A percentile compares a stretch with the other conserved stretches of the same genome.
phyloP scores from a whole-genome alignment of 2,113 vertebrate species.

The Xyrauchen texanus region DNA sequence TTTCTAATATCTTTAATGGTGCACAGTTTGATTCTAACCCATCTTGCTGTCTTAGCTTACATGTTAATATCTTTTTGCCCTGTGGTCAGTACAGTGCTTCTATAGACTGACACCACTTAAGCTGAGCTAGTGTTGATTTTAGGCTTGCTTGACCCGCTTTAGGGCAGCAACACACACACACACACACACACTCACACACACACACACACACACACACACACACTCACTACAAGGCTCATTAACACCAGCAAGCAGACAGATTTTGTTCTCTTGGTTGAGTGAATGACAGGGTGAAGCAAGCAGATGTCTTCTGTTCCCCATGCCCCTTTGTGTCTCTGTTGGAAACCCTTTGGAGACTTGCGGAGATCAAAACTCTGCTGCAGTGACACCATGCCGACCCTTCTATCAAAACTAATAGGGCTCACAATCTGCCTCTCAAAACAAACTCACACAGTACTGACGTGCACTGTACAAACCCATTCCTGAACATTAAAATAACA shows the following conservation, averaged over 20 bases:
- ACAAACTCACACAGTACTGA: slow-evolving; percentile 1
- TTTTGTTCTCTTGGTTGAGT: slow-evolving; percentile 47
- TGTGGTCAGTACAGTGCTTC: background rate
- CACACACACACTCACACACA: too few relatives aligned
- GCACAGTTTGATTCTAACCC: too few relatives aligned
- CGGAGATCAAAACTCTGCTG: slow-evolving; percentile 4
- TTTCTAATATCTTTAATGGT: too few relatives aligned
- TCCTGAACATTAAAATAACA: background rate
- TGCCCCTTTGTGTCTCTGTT: slow-evolving; percentile 42
- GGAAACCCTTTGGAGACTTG: slow-evolving; percentile 32
- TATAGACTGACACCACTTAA: background rate
- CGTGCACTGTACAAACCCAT: background rate
- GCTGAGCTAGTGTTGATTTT: slow-evolving; percentile 30
- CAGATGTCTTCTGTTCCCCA: slow-evolving; percentile 67
- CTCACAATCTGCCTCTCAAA: background rate
- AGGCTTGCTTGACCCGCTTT: slow-evolving; percentile 29
- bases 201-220: too few relatives aligned
- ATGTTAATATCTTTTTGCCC: background rate
- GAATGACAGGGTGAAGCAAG: slow-evolving; percentile 55
- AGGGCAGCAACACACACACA: slow-evolving; percentile 36
- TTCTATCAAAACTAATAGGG: slow-evolving; percentile 33
- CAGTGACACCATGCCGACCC: slow-evolving; percentile 59
- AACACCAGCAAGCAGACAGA: slow-evolving; percentile 50
- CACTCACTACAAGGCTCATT: slow-evolving; percentile 37
- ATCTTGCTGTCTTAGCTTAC: background rate